Evolutionary conservation across 2,113 vertebrate species (phyloP).

Genomic region (Phrynocephalus versicolor): DNA sequence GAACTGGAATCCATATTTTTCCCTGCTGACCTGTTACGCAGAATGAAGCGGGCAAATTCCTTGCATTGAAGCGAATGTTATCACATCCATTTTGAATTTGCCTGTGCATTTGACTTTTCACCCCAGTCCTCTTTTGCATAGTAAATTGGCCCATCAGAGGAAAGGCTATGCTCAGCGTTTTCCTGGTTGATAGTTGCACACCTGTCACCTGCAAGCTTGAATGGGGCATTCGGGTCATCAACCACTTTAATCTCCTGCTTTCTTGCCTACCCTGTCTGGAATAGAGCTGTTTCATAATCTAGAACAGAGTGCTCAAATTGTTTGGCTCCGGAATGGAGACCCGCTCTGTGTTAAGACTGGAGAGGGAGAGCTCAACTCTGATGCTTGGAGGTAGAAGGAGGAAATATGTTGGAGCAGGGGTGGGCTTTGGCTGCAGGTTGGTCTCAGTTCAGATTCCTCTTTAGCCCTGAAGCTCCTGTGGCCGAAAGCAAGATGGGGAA

Average conservation of each 20-base stretch:
- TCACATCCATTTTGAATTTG: neutral
- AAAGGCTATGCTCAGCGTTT: neutral
- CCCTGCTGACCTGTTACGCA: neutral
- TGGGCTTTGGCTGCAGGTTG: neutral
- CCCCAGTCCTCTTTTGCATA: neutral
- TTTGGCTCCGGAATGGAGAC: neutral
- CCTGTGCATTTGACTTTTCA: neutral
- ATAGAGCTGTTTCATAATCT: neutral
- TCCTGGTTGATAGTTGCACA: neutral
- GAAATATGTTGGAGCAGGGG: neutral
- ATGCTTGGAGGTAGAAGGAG: neutral
- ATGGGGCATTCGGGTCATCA: neutral
- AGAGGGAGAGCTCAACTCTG: neutral
- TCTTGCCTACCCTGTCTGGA: neutral
- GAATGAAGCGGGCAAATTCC: neutral
- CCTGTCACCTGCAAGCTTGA: neutral
- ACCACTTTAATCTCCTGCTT: neutral
- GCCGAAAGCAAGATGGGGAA: neutral
- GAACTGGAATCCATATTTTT: neutral
- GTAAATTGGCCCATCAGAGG: neutral
- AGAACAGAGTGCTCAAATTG: neutral
- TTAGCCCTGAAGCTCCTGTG: neutral
- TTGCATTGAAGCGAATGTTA: neutral
- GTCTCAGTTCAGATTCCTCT: neutral
- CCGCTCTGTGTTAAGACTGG: neutral